A percentile compares a stretch with the other conserved stretches of the same genome.
Evolutionary conservation across 2,113 vertebrate genomes (phyloP).

Genomic region (Condylura cristata): DNA sequence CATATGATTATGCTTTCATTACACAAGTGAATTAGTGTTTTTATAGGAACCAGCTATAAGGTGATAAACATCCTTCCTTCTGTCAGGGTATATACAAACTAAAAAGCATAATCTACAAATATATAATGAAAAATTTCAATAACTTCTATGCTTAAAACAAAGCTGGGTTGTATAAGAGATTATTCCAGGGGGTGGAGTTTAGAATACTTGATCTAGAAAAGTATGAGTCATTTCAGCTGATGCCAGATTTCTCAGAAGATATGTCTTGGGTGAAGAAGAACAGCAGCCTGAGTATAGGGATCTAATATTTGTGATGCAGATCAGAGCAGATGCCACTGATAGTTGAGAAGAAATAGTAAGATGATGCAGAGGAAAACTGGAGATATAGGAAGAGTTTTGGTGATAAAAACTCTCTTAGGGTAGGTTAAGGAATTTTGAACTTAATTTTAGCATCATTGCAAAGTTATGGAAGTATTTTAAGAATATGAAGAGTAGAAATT

Average conservation of each 20-base stretch:
- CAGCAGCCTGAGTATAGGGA: not conserved
- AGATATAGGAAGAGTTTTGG: accelerated
- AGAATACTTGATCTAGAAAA: not conserved
- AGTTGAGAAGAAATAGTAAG: too few species aligned
- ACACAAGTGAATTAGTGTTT: not conserved
- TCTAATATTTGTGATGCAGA: not conserved
- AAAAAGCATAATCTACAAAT: not conserved
- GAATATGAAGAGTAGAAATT: not conserved
- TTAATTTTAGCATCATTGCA: not conserved
- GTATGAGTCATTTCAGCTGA: not conserved
- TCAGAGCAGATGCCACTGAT: too few species aligned
- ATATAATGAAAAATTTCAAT: not conserved
- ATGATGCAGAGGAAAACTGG: not conserved
- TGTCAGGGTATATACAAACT: not conserved
- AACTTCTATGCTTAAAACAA: not conserved
- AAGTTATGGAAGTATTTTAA: not conserved
- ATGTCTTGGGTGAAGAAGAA: not conserved
- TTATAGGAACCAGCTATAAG: not conserved
- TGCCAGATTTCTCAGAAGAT: not conserved
- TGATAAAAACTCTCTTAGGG: not conserved
- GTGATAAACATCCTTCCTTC: not conserved
- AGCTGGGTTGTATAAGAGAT: not conserved
- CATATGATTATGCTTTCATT: not conserved
- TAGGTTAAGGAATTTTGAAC: not conserved
- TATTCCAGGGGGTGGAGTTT: not conserved